Percentiles rank a stretch among this genome's conserved stretches.
Evolutionary conservation across 2,113 vertebrate species (phyloP).

Genomic region (Aegotheles bennettii): DNA sequence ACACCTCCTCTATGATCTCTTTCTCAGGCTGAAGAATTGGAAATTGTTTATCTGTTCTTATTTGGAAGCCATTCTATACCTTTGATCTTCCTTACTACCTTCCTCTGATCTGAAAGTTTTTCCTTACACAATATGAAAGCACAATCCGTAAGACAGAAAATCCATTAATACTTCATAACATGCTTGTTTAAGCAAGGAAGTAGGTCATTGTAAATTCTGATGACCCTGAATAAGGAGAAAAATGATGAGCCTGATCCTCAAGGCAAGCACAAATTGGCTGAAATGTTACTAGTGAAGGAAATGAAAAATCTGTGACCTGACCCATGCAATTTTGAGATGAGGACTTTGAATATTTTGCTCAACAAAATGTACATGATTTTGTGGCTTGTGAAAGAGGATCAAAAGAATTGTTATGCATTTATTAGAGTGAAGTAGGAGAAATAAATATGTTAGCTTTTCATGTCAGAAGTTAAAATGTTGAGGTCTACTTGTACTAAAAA

Average conservation of each 20-base stretch:
- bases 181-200: conserved; percentile 11
- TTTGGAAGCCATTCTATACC: not conserved
- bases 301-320: not conserved
- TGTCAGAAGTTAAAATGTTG: not conserved
- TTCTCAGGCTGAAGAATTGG: not conserved
- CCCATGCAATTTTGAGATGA: not conserved
- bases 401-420: not conserved
- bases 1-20: not conserved
- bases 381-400: not conserved
- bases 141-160: not conserved
- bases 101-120: not conserved
- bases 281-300: not conserved
- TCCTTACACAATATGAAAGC: not conserved
- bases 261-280: conserved; percentile 7
- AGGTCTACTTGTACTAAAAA: not conserved
- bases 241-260: not conserved
- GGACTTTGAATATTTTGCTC: not conserved
- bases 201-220: conserved; percentile 20
- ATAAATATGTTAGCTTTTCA: not conserved
- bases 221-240: not conserved
- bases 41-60: not conserved
- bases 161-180: not conserved
- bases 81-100: conserved; percentile 1
- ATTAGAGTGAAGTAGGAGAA: not conserved
- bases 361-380: not conserved